A percentile compares a stretch with the other conserved stretches of the same genome.
phyloP scores from a whole-genome alignment of 2,113 vertebrate species.

The Pardalotus punctatus region DNA sequence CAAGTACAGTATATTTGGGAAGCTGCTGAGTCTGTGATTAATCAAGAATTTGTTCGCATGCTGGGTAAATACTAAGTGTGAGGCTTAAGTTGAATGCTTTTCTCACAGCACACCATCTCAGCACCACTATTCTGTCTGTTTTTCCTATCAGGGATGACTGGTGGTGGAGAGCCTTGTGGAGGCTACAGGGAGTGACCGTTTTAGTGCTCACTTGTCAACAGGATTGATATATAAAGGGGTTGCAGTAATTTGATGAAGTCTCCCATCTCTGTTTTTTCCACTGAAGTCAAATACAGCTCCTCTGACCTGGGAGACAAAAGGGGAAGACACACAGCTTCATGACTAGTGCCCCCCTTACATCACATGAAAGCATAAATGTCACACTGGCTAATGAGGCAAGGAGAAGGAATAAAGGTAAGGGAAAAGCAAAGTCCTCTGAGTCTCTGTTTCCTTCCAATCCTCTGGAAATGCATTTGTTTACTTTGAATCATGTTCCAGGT shows the following conservation, averaged over 20 bases:
- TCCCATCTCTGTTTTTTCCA: not conserved
- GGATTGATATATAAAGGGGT: not conserved
- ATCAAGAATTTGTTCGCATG: not conserved
- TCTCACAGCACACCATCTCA: not conserved
- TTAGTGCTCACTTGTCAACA: not conserved
- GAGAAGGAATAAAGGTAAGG: not conserved
- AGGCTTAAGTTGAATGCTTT: not conserved
- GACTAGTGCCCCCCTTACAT: accelerated
- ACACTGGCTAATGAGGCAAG: not conserved
- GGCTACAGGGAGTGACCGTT: not conserved
- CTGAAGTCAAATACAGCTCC: not conserved
- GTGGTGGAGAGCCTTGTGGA: not conserved
- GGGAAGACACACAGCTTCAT: not conserved
- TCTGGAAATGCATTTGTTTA: not conserved
- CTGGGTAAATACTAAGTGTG: not conserved
- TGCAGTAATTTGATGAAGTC: not conserved
- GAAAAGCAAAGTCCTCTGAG: not conserved
- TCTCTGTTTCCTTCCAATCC: not conserved
- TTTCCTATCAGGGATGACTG: not conserved
- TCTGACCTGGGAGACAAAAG: not conserved
- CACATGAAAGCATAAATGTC: not conserved
- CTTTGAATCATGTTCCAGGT: not conserved
- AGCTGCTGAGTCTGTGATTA: not conserved
- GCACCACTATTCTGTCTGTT: not conserved
- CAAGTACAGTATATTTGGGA: not conserved